These are phyloP conservation scores for Epistrophella euchroma DNA, from an alignment of 2,888 invertebrate species.

Conservation along the genomic window DNA sequence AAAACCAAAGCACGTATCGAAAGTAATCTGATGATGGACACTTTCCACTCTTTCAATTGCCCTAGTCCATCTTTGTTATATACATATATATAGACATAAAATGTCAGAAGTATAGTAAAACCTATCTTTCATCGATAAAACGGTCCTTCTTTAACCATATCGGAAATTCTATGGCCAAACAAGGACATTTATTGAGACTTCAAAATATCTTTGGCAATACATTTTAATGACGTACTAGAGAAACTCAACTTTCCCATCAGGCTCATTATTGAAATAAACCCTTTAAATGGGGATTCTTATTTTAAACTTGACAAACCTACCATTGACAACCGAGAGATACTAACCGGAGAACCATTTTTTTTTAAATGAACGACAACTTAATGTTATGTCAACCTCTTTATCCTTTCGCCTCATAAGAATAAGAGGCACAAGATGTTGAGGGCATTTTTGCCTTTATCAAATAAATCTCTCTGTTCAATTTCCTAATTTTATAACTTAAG, in stretches of 20 bases:
- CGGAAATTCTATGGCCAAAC: not conserved
- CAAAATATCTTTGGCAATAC: not conserved
- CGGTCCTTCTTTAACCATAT: slow-evolving; percentile 2
- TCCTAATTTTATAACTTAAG: slow-evolving; percentile 59
- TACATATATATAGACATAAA: slow-evolving; percentile 11
- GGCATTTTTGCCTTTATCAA: slow-evolving; percentile 19
- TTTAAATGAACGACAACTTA: slow-evolving; percentile 22
- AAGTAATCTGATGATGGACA: slow-evolving; percentile 33
- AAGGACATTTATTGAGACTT: slow-evolving; percentile 15
- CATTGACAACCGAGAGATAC: not conserved
- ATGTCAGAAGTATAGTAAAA: not conserved
- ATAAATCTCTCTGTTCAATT: slow-evolving; percentile 62
- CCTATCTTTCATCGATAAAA: slow-evolving; percentile 27
- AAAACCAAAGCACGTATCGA: slow-evolving; percentile 23
- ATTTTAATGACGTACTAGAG: slow-evolving; percentile 15
- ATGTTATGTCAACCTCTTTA: slow-evolving; percentile 47
- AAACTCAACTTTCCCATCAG: not conserved
- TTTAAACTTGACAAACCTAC: slow-evolving; percentile 4
- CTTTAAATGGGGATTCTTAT: slow-evolving; percentile 15
- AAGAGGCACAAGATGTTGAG: slow-evolving; percentile 13
- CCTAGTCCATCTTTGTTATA: not conserved
- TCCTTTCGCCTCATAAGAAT: slow-evolving; percentile 35
- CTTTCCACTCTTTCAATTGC: not conserved
- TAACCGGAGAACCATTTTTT: not conserved
- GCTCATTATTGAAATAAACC: slow-evolving; percentile 26